Evolutionary conservation across 2,113 vertebrate genomes (phyloP), one percentile per base, ranked within the genome.

Genomic region (Nerophis lumbriciformis): DNA sequence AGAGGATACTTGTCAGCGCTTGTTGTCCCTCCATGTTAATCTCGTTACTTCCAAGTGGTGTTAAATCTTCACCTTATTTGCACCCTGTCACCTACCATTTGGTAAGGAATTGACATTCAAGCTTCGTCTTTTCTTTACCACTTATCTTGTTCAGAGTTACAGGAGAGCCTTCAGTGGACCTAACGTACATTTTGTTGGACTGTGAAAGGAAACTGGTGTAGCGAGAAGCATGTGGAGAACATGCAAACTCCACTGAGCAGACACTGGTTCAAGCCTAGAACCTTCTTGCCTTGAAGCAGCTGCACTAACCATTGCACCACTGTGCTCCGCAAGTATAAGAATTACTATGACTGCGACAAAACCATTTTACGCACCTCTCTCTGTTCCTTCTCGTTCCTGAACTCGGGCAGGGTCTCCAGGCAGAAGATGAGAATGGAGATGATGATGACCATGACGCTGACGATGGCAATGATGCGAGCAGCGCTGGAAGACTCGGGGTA

Each of bases 381-480:
- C 42, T 76, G 77, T 37, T 94, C 90, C 68, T 89, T 92, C 66
- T 94, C 94, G 0, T 78, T 78, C 67, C 91, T 92, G 83, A 97
- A 97, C 66, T 95, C 93, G 0, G 95, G 95, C 65, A 97, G 84
- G 1, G 95, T 97, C 87, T 98, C 94, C 58, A 97, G 71, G 73
- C 94, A 97, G 91, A 97, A 97, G 82, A 98, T 94, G 49, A 95
- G 91, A 48, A 98, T 96, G 81, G 95, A 98, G 77, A 98, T 79
- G 38, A 98, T 89, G 45, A 98, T 98, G 86, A 98, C 91, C 78
- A 97, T 87, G 73, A 98, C 94, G 0, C 94, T 96, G 80, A 96
- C 91, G 69, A 97, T 91, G 64, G 95, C 94, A 6, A 97, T 91
- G 72, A 94, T 92, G 1, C 94, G 90, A 35, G 95, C 95, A 0